Percentiles rank a stretch among this genome's conserved stretches.
Evolutionary conservation across 2,888 invertebrate genomes (phyloP).

Genomic region (Pristionchus mayeri): DNA sequence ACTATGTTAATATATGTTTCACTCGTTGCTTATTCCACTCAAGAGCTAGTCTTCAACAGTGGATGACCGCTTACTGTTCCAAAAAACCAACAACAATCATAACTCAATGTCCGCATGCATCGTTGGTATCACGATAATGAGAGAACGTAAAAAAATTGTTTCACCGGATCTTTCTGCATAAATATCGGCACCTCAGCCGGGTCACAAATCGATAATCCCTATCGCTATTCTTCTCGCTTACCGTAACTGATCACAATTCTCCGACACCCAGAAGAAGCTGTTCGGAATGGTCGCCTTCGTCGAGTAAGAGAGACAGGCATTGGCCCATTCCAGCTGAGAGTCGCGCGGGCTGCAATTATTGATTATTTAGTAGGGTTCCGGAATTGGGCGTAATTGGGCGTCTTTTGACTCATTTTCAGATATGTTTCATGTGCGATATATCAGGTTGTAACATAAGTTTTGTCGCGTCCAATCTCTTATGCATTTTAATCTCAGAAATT

Average conservation of each 20-base stretch:
- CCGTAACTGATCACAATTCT: conserved; percentile 40
- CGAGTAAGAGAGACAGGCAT: conserved; percentile 37
- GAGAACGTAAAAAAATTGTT: neutral
- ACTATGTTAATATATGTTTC: too few species aligned
- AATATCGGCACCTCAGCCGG: neutral
- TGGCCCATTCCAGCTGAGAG: conserved; percentile 24
- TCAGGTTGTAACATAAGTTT: too few species aligned
- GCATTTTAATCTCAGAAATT: too few species aligned
- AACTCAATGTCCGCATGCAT: too few species aligned
- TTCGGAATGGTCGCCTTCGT: neutral
- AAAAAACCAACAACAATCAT: too few species aligned
- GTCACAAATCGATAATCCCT: neutral
- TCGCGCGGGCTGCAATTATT: conserved; percentile 38
- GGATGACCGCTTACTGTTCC: too few species aligned
- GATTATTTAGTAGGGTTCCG: neutral
- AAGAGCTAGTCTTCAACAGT: too few species aligned
- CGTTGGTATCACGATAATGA: too few species aligned
- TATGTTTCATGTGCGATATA: too few species aligned
- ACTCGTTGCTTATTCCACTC: too few species aligned
- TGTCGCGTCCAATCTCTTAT: too few species aligned
- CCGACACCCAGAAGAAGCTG: conserved; percentile 34
- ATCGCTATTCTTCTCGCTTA: neutral
- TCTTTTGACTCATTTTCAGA: neutral
- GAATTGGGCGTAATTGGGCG: too few species aligned
- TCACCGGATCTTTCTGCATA: neutral